These are phyloP conservation scores for Lacerta bilineata DNA, from an alignment of 2,797 vertebrate species.

Conservation along the genomic window DNA sequence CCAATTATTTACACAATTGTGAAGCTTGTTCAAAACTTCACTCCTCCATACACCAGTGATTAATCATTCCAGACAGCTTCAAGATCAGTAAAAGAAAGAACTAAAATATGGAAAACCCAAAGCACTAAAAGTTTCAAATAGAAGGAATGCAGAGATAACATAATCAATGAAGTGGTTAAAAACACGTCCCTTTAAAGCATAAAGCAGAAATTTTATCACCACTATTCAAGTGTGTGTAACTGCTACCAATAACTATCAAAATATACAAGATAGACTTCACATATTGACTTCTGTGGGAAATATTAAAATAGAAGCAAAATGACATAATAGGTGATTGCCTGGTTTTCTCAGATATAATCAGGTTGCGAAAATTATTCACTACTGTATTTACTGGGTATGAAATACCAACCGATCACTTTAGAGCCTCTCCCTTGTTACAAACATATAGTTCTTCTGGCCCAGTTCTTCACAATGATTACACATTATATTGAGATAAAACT, in stretches of 20 bases:
- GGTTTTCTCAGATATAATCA: neutral
- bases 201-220: neutral
- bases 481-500: neutral
- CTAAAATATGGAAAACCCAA: constrained; percentile 6
- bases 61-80: neutral
- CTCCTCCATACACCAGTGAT: neutral
- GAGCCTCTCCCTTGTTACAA: neutral
- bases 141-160: accelerated
- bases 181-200: neutral
- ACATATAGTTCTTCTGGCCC: neutral
- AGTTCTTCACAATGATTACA: neutral
- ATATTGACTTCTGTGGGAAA: neutral
- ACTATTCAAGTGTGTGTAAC: neutral
- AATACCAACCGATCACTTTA: neutral
- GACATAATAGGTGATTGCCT: neutral
- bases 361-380: constrained; percentile 5
- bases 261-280: neutral
- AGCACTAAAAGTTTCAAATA: neutral
- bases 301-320: neutral
- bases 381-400: neutral
- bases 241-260: constrained; percentile 10
- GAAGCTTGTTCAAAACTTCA: neutral
- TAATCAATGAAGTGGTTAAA: constrained; percentile 3
- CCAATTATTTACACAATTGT: constrained; percentile 13
- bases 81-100: constrained; percentile 9